Percentiles rank a stretch among this genome's conserved stretches.
Evolutionary conservation across 2,113 vertebrate genomes (phyloP).

Genomic region (Grammomys surdaster): DNA sequence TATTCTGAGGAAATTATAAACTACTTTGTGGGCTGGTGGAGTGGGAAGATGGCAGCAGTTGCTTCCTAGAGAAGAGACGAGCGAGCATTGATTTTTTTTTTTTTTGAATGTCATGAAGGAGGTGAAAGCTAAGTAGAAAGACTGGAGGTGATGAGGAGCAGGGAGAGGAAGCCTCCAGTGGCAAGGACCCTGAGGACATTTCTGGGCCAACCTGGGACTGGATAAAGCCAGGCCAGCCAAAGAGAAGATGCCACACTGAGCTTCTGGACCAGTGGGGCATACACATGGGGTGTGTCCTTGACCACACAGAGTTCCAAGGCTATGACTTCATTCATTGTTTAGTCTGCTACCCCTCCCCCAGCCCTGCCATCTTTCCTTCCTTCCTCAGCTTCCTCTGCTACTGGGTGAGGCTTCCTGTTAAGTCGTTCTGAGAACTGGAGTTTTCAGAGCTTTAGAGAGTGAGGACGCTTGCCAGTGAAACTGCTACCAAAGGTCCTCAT

Average conservation of each 20-base stretch:
- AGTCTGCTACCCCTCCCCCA: conserved; percentile 42
- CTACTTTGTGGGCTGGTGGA: neutral
- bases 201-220: neutral
- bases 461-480: conserved; percentile 66
- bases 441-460: conserved; percentile 71
- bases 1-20: neutral
- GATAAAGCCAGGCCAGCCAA: neutral
- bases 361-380: conserved; percentile 81
- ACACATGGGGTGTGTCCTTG: neutral
- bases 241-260: neutral
- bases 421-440: conserved; percentile 79
- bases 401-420: conserved; percentile 83
- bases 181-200: neutral
- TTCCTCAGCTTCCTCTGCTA: conserved; percentile 81
- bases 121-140: neutral
- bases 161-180: neutral
- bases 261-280: neutral
- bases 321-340: conserved; percentile 74
- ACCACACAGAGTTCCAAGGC: neutral
- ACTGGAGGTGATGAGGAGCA: neutral
- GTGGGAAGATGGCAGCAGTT: neutral
- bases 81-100: neutral
- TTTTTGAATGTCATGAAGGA: neutral
- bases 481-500: neutral
- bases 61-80: neutral